These are phyloP conservation scores for Pemphigus obesinymphae DNA, from an alignment of 1,140 invertebrate genomes.

Conservation along the genomic window DNA sequence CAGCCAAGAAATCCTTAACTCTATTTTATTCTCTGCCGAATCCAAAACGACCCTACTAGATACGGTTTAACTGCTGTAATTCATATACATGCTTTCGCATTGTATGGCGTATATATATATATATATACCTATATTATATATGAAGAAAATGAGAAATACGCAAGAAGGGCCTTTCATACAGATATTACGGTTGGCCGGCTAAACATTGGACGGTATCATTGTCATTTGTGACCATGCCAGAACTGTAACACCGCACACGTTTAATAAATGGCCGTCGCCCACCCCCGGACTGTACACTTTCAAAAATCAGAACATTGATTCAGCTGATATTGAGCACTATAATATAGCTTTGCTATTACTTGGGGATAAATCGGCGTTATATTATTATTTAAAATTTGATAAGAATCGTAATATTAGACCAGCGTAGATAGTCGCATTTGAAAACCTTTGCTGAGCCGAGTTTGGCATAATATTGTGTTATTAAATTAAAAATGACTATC, in stretches of 20 bases:
- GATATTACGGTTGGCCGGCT: constrained; percentile 38
- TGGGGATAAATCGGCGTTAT: no score
- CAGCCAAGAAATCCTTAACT: constrained; percentile 16
- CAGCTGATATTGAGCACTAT: no score
- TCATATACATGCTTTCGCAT: background rate
- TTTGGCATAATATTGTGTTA: no score
- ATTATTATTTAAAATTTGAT: no score
- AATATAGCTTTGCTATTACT: no score
- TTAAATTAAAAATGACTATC: no score
- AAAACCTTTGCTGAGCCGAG: no score
- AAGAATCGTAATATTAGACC: no score
- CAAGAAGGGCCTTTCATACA: background rate
- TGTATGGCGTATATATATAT: background rate
- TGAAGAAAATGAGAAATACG: constrained; percentile 1
- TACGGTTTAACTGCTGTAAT: background rate
- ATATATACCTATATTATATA: background rate
- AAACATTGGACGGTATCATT: constrained; percentile 16
- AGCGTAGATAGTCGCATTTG: no score
- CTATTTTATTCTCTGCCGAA: background rate
- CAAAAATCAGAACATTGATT: no score
- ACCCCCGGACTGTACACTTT: background rate
- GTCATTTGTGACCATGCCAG: constrained; percentile 37
- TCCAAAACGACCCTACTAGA: constrained; percentile 9
- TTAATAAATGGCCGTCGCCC: background rate
- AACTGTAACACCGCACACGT: constrained; percentile 4